phyloP scores from a whole-genome alignment of 2,113 vertebrate genomes.

The human region GRCh38 chrX:121889001-121889500 shows the following conservation, averaged over 20 bases:
- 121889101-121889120: slow-evolving; percentile 56
- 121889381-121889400: not conserved
- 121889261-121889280: slow-evolving; percentile 62
- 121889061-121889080: slow-evolving; percentile 51
- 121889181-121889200: slow-evolving; percentile 61
- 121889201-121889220: slow-evolving; percentile 47
- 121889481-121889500: slow-evolving; percentile 25
- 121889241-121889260: slow-evolving; percentile 29
- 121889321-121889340: not conserved
- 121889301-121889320: slow-evolving; percentile 41
- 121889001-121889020: slow-evolving; percentile 49
- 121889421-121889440: not conserved
- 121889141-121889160: slow-evolving; percentile 45
- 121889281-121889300: slow-evolving; percentile 50
- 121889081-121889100: slow-evolving; percentile 53
- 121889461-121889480: not conserved
- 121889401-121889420: slow-evolving; percentile 23
- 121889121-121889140: slow-evolving; percentile 4
- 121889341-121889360: not conserved
- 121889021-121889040: slow-evolving; percentile 36
- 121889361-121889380: slow-evolving; percentile 26
- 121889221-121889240: slow-evolving; percentile 32
- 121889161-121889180: slow-evolving; percentile 66
- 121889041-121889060: slow-evolving; percentile 7
- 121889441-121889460: not conserved